These are phyloP conservation scores for Drosophila kikkawai DNA, from an alignment of 1,140 invertebrate species.

Conservation along the genomic window DNA sequence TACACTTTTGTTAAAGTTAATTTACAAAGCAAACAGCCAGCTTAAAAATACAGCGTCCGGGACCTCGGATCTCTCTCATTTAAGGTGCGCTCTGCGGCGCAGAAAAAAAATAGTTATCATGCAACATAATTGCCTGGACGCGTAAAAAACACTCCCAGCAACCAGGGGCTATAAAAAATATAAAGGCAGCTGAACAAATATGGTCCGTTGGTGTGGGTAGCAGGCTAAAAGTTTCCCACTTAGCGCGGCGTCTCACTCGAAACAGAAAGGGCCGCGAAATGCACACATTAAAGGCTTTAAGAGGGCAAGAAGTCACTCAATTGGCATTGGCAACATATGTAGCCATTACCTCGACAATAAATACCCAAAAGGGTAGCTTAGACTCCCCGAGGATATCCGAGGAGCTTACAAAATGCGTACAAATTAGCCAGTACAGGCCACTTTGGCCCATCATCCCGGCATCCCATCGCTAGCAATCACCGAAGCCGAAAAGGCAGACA, in stretches of 20 bases:
- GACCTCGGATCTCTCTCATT: constrained; percentile 30
- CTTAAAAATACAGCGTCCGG: constrained; percentile 71
- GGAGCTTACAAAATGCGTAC: constrained; percentile 64
- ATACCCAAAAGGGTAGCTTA: constrained; percentile 32
- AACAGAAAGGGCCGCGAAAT: constrained; percentile 1
- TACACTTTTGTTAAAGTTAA: constrained; percentile 76
- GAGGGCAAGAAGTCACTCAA: neutral
- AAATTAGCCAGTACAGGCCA: constrained; percentile 69
- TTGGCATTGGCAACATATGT: constrained; percentile 30
- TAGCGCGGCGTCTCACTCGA: neutral
- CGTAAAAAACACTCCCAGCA: constrained; percentile 18
- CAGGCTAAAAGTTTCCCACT: constrained; percentile 6
- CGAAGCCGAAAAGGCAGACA: constrained; percentile 39
- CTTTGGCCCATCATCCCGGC: constrained; percentile 20
- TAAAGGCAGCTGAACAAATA: constrained; percentile 64
- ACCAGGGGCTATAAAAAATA: constrained; percentile 37
- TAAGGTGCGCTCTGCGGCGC: constrained; percentile 23
- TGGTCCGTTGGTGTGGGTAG: neutral
- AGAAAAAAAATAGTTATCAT: constrained; percentile 52
- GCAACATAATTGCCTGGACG: constrained; percentile 37
- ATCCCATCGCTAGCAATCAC: constrained; percentile 31
- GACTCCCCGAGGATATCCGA: constrained; percentile 40
- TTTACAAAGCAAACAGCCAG: constrained; percentile 73
- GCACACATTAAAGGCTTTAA: constrained; percentile 17
- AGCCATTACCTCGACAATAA: constrained; percentile 65